Percentiles rank a stretch among this genome's conserved stretches.
Conservation (phyloP, 2,113 vertebrate genomes). For the Triplophysa dalaica region DNA sequence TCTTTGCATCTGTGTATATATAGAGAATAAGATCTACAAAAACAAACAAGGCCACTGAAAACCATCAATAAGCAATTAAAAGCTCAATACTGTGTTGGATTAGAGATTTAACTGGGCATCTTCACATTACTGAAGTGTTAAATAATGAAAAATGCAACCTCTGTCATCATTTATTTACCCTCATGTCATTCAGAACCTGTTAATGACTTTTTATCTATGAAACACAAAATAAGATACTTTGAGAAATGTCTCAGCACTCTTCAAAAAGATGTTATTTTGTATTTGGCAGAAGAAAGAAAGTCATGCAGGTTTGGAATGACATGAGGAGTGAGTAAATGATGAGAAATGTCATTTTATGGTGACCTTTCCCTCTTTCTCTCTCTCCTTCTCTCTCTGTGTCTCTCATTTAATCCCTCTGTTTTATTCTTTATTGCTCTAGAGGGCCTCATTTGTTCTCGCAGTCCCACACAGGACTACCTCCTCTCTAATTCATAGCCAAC, state of each 20-base stretch:
- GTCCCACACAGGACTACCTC: background rate
- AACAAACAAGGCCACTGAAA: background rate
- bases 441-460: constrained; percentile 14
- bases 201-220: too few species aligned
- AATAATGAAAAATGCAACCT: too few species aligned
- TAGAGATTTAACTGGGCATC: background rate
- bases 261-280: too few species aligned
- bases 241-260: too few species aligned
- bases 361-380: background rate
- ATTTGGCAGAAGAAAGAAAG: too few species aligned
- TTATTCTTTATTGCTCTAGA: background rate
- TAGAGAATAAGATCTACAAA: background rate
- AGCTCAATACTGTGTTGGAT: constrained; percentile 3
- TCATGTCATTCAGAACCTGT: too few species aligned
- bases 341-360: too few species aligned
- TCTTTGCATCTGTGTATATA: background rate
- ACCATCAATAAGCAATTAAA: constrained; percentile 34
- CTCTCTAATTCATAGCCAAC: constrained; percentile 64
- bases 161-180: too few species aligned
- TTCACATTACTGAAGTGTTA: background rate
- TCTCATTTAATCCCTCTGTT: constrained; percentile 34
- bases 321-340: too few species aligned
- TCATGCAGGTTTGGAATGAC: too few species aligned
- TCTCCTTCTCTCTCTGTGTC: constrained; percentile 23
- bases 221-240: too few species aligned